Base-by-base conservation (phyloP, 2,113 vertebrate species). In the Poeciliopsis retropinna region DNA sequence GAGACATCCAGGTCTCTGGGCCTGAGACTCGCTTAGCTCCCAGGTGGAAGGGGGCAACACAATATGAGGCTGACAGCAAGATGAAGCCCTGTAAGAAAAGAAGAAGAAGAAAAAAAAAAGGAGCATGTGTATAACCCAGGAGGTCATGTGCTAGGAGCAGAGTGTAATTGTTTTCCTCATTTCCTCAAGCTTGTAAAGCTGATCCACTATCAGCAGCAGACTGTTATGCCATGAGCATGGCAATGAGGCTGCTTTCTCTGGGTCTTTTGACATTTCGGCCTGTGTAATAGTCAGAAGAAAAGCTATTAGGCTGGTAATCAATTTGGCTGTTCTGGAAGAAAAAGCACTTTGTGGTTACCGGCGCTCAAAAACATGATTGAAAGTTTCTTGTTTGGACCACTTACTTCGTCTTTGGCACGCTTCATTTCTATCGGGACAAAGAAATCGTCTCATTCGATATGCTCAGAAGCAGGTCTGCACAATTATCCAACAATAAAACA, bases 281-380 rank as follows among this genome's bases (percentile, higher is more conserved):
- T 60, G 84, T 84, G 85, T 84, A 92, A 88, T 88, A 86, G 88
- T 81, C 81, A 82, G 85, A 84, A 84, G 87, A 90, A 91, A 91
- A 90, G 76, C 89, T 85, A 92, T 93, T 89, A 92, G 83, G 84
- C 77, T n/a, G 15, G 86, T 90, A 90, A 91, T 92, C 90, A 93
- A 88, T 88, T 90, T 87, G 88, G 85, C 82, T 74, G 84, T 92
- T 88, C 81, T 29, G 63, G 72, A 82, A 81, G 81, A 70, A 81
- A 86, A 83, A 70, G 64, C 80, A 79, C 75, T 91, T 64, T 39
- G 81, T 87, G 76, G 77, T 61, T n/a, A 31, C 80, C 54, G 68
- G 84, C 80, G 51, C 72, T 89, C 82, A 79, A 80, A 60, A 79
- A 82, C 78, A 39, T 88, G 81, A 90, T 82, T 90, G 86, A 87